phyloP scores from a whole-genome alignment of 2,797 vertebrate species.

The Microctenopoma stevenorrisi region DNA sequence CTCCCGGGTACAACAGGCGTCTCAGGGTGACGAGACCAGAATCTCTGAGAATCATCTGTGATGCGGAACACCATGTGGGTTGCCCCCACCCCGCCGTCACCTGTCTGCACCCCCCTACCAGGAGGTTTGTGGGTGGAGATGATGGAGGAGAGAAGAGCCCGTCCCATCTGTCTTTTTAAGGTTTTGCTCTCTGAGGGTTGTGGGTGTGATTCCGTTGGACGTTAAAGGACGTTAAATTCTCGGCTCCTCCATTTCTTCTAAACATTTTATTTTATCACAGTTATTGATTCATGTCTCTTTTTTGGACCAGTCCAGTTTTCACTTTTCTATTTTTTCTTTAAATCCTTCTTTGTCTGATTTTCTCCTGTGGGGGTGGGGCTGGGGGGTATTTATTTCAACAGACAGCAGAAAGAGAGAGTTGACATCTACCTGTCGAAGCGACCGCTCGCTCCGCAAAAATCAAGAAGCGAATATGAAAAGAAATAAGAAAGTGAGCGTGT shows the following conservation, averaged over 20 bases:
- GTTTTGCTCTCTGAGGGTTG: too few species aligned
- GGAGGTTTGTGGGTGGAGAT: too few species aligned
- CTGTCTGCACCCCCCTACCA: too few species aligned
- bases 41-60: too few species aligned
- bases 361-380: background rate
- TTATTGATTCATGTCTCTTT: background rate
- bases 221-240: too few species aligned
- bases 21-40: too few species aligned
- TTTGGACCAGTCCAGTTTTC: background rate
- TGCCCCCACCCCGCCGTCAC: too few species aligned
- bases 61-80: too few species aligned
- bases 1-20: too few species aligned
- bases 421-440: constrained; percentile 61
- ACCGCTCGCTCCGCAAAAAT: background rate
- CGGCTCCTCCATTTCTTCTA: background rate
- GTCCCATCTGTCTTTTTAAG: too few species aligned
- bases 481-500: constrained; percentile 49
- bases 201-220: too few species aligned
- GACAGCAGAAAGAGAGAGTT: constrained; percentile 24
- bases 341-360: constrained; percentile 1
- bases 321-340: background rate
- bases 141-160: too few species aligned
- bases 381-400: constrained; percentile 30
- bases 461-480: constrained; percentile 31
- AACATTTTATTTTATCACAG: constrained; percentile 12